Conservation (phyloP, 2,113 vertebrate genomes). For the Anoura caudifer region DNA sequence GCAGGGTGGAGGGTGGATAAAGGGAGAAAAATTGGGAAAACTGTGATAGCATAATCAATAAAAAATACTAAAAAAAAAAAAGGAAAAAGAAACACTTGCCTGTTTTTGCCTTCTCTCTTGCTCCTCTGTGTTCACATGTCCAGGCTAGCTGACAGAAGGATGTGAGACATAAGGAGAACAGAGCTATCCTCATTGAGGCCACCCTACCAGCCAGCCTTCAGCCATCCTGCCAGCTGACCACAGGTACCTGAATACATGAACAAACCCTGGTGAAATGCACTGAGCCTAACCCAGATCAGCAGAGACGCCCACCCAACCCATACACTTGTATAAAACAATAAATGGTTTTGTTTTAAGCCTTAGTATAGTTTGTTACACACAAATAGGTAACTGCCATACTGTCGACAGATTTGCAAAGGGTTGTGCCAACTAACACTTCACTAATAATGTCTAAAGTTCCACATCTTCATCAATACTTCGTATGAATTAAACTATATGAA, state of each 20-base stretch:
- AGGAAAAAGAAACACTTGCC: background rate
- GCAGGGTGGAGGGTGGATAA: no score
- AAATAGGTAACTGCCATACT: background rate
- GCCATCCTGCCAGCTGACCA: background rate
- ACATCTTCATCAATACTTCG: background rate
- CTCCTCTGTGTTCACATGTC: background rate
- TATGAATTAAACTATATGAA: background rate
- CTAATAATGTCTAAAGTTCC: background rate
- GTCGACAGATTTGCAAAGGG: background rate
- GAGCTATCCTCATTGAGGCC: background rate
- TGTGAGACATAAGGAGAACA: background rate
- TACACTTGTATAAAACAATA: background rate
- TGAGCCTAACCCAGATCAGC: background rate
- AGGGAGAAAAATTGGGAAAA: no score
- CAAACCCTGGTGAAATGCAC: background rate
- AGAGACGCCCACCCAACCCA: background rate
- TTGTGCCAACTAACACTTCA: background rate
- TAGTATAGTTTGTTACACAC: background rate
- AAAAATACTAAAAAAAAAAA: no score
- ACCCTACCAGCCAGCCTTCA: background rate
- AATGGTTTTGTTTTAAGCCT: background rate
- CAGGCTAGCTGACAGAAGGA: background rate
- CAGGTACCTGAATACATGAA: fast-evolving
- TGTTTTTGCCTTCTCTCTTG: background rate
- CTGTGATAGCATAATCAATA: no score